Evolutionary conservation across 2,797 vertebrate species (phyloP), one percentile per base, ranked within the genome.

Genomic region (Molossus molossus): DNA sequence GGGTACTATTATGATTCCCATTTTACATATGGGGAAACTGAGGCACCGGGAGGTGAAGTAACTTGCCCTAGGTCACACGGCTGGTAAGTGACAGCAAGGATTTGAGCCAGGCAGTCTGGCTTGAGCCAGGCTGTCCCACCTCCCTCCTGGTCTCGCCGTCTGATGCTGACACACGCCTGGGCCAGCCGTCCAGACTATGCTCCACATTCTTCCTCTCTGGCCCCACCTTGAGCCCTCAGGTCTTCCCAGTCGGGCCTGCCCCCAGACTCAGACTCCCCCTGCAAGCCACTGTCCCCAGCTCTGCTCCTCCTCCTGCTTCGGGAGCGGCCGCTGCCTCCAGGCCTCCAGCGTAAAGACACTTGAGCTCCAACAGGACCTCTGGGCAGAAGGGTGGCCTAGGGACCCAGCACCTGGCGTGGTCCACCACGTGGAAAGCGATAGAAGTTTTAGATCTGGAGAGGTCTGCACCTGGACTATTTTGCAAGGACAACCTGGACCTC

Each of bases 241-340:
- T 14, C 57, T 64, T 37, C 77, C 29, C 29, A 33, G 40, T 25
- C 33, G 25, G 48, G 6, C 27, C 48, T 21, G 10, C 40, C 33
- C 20, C 58, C 5, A 2, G 20, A 9, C 29, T 90, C 48, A 3
- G n/a, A 25, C 17, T 62, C 21, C 48, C 11, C 1, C 23, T 29
- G 18, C 27, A 37, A 5, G 29, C 18, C 2, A 2, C 37, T 58
- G 29, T 55, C 25, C 72, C 77, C 14, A 25, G 5, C 64, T 57
- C 6, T 0, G 29, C 65, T 21, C 62, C 2, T 75, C 23, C 53
- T 33, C 70, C 72, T 21, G 76, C 29, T 25, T 81, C 58, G 5
- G 67, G 67, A 95, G 20, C 57, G 77, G 21, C 89, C 37, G 50
- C 65, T 91, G 86, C 75, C 76, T 91, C 33, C 25, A 93, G 80